Conservation (phyloP, 2,888 invertebrate genomes). For the Dioctria rufipes region DNA sequence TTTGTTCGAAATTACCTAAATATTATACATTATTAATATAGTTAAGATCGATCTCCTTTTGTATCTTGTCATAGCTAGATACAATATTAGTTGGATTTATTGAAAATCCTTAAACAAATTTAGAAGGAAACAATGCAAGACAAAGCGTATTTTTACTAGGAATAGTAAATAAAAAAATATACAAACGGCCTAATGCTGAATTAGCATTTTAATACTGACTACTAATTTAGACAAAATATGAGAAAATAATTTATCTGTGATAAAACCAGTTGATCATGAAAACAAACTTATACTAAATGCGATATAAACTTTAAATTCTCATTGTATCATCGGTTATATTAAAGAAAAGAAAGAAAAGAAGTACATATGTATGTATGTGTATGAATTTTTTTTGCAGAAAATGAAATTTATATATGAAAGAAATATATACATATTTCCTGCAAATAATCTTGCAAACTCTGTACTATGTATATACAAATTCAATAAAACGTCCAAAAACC, state of each 20-base stretch:
- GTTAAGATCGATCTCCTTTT: background rate
- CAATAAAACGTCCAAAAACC: no score
- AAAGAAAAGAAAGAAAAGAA: no score
- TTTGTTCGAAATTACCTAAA: no score
- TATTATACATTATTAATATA: background rate
- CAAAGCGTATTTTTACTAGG: background rate
- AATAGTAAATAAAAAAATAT: background rate
- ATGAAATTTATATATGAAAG: no score
- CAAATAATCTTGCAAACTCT: no score
- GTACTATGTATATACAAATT: no score
- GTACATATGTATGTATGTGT: no score
- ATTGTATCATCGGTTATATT: background rate
- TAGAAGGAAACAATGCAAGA: no score
- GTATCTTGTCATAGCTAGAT: conserved; percentile 10
- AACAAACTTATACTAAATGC: background rate
- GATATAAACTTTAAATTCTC: background rate
- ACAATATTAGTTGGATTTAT: background rate
- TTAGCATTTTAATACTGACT: background rate
- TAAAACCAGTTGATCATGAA: conserved; percentile 34
- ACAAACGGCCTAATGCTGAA: background rate
- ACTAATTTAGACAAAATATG: background rate
- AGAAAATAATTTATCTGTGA: conserved; percentile 31
- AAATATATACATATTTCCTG: no score
- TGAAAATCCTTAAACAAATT: no score
- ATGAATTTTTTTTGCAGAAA: no score